Evolutionary conservation across 2,888 invertebrate genomes (phyloP).

Genomic region (Eilema caniola): DNA sequence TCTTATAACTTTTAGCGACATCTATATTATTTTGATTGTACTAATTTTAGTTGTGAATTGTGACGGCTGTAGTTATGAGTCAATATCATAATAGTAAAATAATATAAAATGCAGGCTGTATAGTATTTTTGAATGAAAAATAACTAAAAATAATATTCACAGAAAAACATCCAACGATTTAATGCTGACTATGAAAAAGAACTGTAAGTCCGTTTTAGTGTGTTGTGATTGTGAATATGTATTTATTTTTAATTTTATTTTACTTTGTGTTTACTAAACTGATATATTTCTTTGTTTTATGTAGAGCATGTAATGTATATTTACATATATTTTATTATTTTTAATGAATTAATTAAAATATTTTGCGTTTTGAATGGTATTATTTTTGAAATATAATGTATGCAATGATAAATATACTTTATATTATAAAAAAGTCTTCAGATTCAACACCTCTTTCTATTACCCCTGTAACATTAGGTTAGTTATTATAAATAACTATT

Average conservation of each 20-base stretch:
- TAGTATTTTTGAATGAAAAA: conserved; percentile 37
- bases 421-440: too few relatives aligned
- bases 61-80: not conserved
- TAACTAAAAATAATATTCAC: conserved; percentile 67
- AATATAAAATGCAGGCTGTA: conserved; percentile 31
- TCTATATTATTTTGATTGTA: conserved; percentile 9
- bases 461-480: too few relatives aligned
- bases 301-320: not conserved
- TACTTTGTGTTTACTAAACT: conserved; percentile 1
- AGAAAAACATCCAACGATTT: conserved; percentile 86
- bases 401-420: not conserved
- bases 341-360: not conserved
- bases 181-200: conserved; percentile 82
- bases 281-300: conserved; percentile 13
- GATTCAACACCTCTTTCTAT: too few relatives aligned
- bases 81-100: not conserved
- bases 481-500: too few relatives aligned
- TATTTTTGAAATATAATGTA: not conserved
- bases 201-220: conserved; percentile 85
- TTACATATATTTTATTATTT: not conserved
- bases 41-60: not conserved
- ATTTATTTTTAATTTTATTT: not conserved
- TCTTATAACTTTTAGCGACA: conserved; percentile 15
- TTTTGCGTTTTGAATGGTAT: too few relatives aligned
- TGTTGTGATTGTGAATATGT: conserved; percentile 75